Conservation (phyloP, 92 coral and sea anemone genomes). For the Bergia puertoricense region DNA sequence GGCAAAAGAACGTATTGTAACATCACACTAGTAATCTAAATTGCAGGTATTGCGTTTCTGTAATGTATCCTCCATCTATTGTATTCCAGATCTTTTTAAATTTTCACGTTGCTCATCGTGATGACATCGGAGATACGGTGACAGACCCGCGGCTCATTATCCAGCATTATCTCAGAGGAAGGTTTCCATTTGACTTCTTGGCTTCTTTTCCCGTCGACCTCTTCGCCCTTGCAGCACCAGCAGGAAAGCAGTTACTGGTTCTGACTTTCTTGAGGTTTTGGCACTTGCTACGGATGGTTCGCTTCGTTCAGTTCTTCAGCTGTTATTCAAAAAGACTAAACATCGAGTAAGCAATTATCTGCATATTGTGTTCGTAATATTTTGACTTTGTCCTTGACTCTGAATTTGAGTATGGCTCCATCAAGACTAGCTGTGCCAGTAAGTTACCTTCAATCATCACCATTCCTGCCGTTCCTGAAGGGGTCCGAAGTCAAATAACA, state of each 20-base stretch:
- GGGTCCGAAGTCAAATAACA: too few species aligned
- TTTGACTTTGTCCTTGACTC: too few species aligned
- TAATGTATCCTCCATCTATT: not conserved
- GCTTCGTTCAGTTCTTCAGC: conserved; percentile 77
- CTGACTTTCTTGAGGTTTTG: conserved; percentile 73
- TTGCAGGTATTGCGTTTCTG: too few species aligned
- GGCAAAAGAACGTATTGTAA: too few species aligned
- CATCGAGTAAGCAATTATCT: conserved; percentile 67
- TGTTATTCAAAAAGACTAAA: conserved; percentile 68
- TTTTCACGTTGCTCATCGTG: conserved; percentile 77
- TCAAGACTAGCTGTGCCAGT: too few species aligned
- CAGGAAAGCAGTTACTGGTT: conserved; percentile 57
- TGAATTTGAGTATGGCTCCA: too few species aligned
- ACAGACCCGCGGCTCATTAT: conserved; percentile 65
- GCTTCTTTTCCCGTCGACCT: conserved; percentile 85
- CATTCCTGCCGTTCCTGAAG: too few species aligned
- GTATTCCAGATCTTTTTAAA: conserved; percentile 70
- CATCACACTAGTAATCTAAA: too few species aligned
- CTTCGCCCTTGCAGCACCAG: conserved; percentile 78
- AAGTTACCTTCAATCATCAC: too few species aligned
- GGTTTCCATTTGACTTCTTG: conserved; percentile 67
- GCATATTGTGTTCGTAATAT: too few species aligned
- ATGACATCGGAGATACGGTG: conserved; percentile 68
- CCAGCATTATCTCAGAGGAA: conserved; percentile 69
- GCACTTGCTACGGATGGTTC: conserved; percentile 74